Conservation (phyloP, 2,113 vertebrate genomes). For the Rhinichthys klamathensis region DNA sequence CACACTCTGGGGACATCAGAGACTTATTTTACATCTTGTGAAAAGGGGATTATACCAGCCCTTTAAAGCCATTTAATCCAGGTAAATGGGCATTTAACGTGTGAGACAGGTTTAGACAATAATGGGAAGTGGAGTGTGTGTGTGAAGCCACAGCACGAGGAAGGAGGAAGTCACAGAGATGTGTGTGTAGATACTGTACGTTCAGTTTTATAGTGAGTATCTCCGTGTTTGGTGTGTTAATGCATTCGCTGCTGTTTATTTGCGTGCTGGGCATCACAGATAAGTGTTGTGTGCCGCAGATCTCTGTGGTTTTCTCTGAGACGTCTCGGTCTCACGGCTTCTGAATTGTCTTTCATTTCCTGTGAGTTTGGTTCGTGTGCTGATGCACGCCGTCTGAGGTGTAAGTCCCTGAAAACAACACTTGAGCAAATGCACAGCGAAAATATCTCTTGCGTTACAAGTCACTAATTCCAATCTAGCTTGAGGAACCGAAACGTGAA, state of each 20-base stretch:
- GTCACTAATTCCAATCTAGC: no score
- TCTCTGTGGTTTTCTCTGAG: conserved; percentile 36
- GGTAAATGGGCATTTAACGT: neutral
- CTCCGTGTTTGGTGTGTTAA: no score
- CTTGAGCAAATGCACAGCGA: no score
- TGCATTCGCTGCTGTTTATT: neutral
- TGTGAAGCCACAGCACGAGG: neutral
- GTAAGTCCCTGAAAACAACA: no score
- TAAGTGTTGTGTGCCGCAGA: neutral
- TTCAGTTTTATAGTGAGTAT: neutral
- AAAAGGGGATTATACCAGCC: rapidly evolving
- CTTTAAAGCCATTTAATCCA: neutral
- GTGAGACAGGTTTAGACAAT: neutral
- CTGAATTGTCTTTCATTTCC: conserved; percentile 29
- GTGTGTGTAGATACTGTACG: neutral
- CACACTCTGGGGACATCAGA: no score
- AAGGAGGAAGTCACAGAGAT: neutral
- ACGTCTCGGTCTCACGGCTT: conserved; percentile 43
- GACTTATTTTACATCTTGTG: no score
- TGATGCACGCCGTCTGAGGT: neutral
- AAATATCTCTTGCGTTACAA: no score
- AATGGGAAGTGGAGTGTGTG: neutral
- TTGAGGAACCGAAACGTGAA: no score
- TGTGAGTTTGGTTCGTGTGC: conserved; percentile 13
- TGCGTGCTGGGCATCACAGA: neutral